These are phyloP conservation scores for Carapus acus DNA, from an alignment of 2,797 vertebrate species.

Conservation along the genomic window DNA sequence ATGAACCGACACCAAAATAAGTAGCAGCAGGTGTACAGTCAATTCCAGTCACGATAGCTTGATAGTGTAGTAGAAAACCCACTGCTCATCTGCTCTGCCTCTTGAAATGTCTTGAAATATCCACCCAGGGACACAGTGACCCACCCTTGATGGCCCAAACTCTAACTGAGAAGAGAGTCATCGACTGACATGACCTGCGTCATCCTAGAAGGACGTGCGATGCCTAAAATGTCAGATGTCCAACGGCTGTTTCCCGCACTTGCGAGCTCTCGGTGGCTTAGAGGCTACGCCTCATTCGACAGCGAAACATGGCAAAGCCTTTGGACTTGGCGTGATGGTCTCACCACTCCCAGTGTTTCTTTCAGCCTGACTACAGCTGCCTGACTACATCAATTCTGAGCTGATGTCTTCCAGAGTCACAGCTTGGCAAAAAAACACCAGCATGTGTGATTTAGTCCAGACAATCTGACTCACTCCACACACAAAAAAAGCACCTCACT, in stretches of 20 bases:
- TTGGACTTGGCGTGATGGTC: not conserved
- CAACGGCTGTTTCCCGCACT: no score
- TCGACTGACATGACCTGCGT: slow-evolving; percentile 2
- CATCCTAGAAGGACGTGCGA: not conserved
- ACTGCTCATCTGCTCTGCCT: no score
- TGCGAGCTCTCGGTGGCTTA: no score
- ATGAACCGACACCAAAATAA: no score
- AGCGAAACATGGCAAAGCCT: slow-evolving; percentile 2
- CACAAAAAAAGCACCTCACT: slow-evolving; percentile 21
- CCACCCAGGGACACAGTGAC: no score
- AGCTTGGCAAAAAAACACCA: slow-evolving; percentile 15
- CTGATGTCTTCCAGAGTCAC: slow-evolving; percentile 40
- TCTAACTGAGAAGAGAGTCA: not conserved
- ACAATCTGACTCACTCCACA: slow-evolving; percentile 12
- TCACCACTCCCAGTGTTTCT: slow-evolving; percentile 20
- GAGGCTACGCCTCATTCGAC: not conserved
- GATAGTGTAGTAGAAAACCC: no score
- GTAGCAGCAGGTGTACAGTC: no score
- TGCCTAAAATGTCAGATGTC: not conserved
- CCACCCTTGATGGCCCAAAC: no score
- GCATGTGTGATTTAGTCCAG: slow-evolving; percentile 24
- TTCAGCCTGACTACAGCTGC: slow-evolving; percentile 32
- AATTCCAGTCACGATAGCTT: no score
- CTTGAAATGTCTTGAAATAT: no score
- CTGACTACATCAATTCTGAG: slow-evolving; percentile 19